Conservation (phyloP, 2,888 invertebrate genomes). For the Philonicus albiceps region DNA sequence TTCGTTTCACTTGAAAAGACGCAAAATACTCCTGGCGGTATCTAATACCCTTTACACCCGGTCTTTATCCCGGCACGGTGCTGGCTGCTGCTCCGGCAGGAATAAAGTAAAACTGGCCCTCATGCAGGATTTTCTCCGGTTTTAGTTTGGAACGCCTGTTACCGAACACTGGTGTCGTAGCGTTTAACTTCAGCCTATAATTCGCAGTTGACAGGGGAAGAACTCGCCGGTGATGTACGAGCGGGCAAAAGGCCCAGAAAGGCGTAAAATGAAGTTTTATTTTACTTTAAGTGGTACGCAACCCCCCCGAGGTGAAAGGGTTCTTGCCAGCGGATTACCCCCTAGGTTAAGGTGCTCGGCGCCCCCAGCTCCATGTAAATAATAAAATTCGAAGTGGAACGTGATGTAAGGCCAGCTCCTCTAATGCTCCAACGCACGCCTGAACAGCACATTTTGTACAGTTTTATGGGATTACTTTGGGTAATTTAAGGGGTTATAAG, state of each 20-base stretch:
- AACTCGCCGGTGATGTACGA: conserved; percentile 3
- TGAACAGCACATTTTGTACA: background rate
- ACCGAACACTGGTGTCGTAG: conserved; percentile 2
- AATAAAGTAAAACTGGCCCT: conserved; percentile 7
- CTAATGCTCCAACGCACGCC: background rate
- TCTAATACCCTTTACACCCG: background rate
- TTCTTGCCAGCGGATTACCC: background rate
- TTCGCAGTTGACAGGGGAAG: conserved; percentile 13
- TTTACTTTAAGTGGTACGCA: conserved; percentile 6
- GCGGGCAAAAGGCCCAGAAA: background rate
- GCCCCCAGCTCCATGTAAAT: background rate
- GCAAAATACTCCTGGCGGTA: background rate
- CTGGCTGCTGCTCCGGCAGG: background rate
- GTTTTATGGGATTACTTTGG: conserved; percentile 17
- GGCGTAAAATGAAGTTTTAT: conserved; percentile 33
- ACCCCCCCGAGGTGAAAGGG: background rate
- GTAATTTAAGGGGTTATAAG: conserved; percentile 17
- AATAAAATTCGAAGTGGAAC: conserved; percentile 21
- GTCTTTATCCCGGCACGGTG: background rate
- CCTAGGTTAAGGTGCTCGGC: background rate
- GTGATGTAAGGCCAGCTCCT: background rate
- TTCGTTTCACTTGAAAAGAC: conserved; percentile 13
- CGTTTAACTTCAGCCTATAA: conserved; percentile 4
- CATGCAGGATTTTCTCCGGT: background rate
- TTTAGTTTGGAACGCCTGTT: background rate